These are phyloP conservation scores for Laupala kohalensis DNA, from an alignment of 1,140 invertebrate genomes.

Conservation along the genomic window DNA sequence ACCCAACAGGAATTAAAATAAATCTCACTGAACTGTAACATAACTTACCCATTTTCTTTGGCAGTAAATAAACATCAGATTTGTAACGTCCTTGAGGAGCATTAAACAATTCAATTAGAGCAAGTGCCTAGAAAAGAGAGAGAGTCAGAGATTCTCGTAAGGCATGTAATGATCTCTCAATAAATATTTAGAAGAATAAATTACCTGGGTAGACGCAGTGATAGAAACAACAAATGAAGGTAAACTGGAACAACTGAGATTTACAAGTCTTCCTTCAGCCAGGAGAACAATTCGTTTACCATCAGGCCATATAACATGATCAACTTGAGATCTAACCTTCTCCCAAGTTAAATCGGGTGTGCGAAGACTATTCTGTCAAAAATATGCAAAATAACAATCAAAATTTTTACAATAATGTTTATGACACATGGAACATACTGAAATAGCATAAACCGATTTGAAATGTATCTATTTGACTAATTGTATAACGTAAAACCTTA, in stretches of 20 bases:
- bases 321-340: conserved; percentile 91
- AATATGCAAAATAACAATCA: no score
- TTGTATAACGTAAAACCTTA: no score
- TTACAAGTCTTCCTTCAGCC: conserved; percentile 89
- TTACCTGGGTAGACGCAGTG: conserved; percentile 78
- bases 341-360: conserved; percentile 95
- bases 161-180: no score
- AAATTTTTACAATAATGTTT: no score
- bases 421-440: no score
- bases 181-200: no score
- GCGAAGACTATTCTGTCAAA: conserved; percentile 68
- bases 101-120: conserved; percentile 92
- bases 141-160: background rate
- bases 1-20: no score
- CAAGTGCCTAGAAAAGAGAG: conserved; percentile 50
- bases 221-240: conserved; percentile 96
- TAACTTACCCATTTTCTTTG: conserved; percentile 89
- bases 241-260: conserved; percentile 91
- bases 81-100: conserved; percentile 89
- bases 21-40: background rate
- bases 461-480: no score
- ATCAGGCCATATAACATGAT: conserved; percentile 93
- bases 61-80: conserved; percentile 90
- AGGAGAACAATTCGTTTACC: conserved; percentile 83
- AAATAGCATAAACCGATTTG: no score